Base-by-base conservation (phyloP, 2,888 invertebrate genomes). In the Ormyrus nitidulus region DNA sequence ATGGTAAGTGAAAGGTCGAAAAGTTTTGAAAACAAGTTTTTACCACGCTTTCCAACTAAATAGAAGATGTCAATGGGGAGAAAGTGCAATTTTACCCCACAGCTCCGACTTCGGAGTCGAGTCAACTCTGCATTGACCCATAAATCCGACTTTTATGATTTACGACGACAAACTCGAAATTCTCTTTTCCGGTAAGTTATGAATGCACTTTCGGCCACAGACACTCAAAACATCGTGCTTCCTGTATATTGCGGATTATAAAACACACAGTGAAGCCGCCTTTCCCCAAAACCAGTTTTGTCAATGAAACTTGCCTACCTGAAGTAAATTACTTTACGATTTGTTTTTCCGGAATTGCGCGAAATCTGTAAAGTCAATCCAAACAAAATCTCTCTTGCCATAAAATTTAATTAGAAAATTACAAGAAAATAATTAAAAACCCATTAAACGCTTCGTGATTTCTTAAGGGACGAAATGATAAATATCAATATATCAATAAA, bases 141-240 rank as follows among this genome's bases (percentile, higher is more conserved):
- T 88, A 88, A 88, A 88, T 87, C 84, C 84, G 79, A 83, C 58
- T 78, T 69, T 82, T 80, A 85, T 87, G 86, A 88, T 88, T 88
- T 87, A 87, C 81, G 77, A 62, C 71, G 62, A 75, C 66, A 56
- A 51, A 65, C 56, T 44, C 80, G 65, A 64, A 80, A 82, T 80
- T 72, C 77, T 81, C 74, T 76, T 79, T 51, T 68, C 82, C 77
- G 83, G 82, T 82, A 51, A 84, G 68, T 53, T 64, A 44, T 85
- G 82, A 87, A 87, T 87, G 74, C 81, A 77, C 62, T 64, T 73
- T 72, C 77, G 79, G 87, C 86, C 86, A 79, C 87, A 88, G 76
- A 84, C 82, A 84, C 76, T 74, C 86, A 85, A 88, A 88, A 88
- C 85, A 88, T 85, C 81, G 83, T 83, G 65, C 76, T 68, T 74